Base-by-base conservation (phyloP, 2,797 vertebrate species). In the Knipowitschia caucasica region DNA sequence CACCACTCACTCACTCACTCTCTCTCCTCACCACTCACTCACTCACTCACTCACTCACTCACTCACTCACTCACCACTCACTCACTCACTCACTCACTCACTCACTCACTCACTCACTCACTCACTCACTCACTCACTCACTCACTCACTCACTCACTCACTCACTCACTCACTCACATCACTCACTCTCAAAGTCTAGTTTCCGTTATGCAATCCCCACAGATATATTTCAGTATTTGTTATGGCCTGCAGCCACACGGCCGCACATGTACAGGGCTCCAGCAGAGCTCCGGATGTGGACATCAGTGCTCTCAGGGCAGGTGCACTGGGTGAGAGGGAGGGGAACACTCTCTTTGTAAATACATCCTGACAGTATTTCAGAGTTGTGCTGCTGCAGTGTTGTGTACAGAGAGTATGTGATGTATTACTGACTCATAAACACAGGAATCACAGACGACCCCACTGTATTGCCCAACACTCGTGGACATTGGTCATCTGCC, bases 1-100 rank as follows among this genome's bases (percentile, higher is more conserved):
- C 52, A 67, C 34, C 59, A 81, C 77, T 83, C 71, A 79, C 72
- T 69, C 81, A n/a, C n/a, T n/a, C n/a, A n/a, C n/a, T n/a, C n/a
- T n/a, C n/a, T n/a, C n/a, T n/a, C n/a, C n/a, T n/a, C n/a, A n/a
- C n/a, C n/a, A n/a, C n/a, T n/a, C n/a, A n/a, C n/a, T n/a, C n/a
- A n/a, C n/a, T n/a, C n/a, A n/a, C n/a, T n/a, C n/a, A n/a, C n/a
- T n/a, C n/a, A n/a, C n/a, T n/a, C n/a, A n/a, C n/a, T n/a, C n/a
- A n/a, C n/a, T n/a, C n/a, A n/a, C n/a, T n/a, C n/a, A n/a, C n/a
- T n/a, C n/a, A n/a, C n/a, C n/a, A n/a, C n/a, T n/a, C n/a, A n/a
- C n/a, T n/a, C n/a, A n/a, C n/a, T n/a, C n/a, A n/a, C n/a, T n/a
- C n/a, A n/a, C n/a, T n/a, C n/a, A n/a, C n/a, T n/a, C n/a, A n/a